These are phyloP conservation scores for Huso huso DNA, from an alignment of 2,797 vertebrate species.

Conservation along the genomic window DNA sequence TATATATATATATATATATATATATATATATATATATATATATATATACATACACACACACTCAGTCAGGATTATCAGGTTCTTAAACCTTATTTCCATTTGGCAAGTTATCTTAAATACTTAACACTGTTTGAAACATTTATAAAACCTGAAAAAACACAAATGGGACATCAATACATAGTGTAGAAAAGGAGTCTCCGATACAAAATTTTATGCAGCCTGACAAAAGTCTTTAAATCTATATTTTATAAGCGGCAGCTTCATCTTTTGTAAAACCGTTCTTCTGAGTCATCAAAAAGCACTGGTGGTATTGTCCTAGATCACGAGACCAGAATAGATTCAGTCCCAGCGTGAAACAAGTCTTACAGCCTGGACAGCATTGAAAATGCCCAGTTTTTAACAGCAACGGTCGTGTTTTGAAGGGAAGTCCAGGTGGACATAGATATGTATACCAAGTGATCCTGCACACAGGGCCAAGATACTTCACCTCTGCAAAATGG, in stretches of 20 bases:
- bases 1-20: too few relatives aligned
- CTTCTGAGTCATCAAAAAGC: slow-evolving; percentile 19
- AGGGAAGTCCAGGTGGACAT: slow-evolving; percentile 77
- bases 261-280: slow-evolving; percentile 17
- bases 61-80: too few relatives aligned
- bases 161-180: slow-evolving; percentile 24
- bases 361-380: slow-evolving; percentile 59
- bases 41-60: too few relatives aligned
- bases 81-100: slow-evolving; percentile 10
- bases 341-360: slow-evolving; percentile 24
- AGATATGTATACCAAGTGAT: slow-evolving; percentile 63
- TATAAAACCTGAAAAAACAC: slow-evolving; percentile 26
- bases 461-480: slow-evolving; percentile 71
- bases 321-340: slow-evolving; percentile 7
- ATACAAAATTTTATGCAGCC: slow-evolving; percentile 41
- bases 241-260: slow-evolving; percentile 13
- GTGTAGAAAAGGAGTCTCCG: slow-evolving; percentile 40
- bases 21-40: too few relatives aligned
- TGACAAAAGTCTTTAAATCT: slow-evolving; percentile 24
- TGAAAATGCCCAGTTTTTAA: slow-evolving; percentile 78
- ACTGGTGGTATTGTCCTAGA: not conserved
- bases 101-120: slow-evolving; percentile 28
- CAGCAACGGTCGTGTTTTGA: slow-evolving; percentile 66
- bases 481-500: slow-evolving; percentile 65
- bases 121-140: slow-evolving; percentile 32